These are phyloP conservation scores for Aplysina aerophoba DNA, from an alignment of 37 sponge, comb jelly and placozoan species.

Conservation along the genomic window DNA sequence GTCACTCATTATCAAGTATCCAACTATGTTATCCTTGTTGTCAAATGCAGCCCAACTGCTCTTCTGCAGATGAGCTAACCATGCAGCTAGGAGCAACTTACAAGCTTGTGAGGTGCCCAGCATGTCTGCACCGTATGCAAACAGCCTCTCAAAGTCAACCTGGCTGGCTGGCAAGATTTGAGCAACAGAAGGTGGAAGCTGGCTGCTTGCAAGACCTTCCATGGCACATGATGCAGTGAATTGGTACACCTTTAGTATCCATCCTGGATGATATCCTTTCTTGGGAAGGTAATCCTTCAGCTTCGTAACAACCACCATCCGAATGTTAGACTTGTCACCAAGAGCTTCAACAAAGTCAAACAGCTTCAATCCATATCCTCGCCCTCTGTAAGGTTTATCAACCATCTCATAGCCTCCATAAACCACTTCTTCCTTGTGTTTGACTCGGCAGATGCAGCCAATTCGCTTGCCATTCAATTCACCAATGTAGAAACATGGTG, in stretches of 20 bases:
- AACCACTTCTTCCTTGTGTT: background rate
- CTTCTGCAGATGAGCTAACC: background rate
- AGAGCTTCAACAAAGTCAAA: background rate
- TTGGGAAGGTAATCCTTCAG: background rate
- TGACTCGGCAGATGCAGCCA: slow-evolving; percentile 7
- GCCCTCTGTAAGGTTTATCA: slow-evolving; percentile 7
- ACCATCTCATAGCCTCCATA: slow-evolving; percentile 17
- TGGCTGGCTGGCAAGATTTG: background rate
- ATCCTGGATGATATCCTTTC: background rate
- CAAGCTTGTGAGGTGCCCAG: background rate
- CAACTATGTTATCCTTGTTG: slow-evolving; percentile 8
- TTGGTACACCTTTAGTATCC: background rate
- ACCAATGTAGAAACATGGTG: slow-evolving; percentile 4
- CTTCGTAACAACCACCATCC: background rate
- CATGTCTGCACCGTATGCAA: slow-evolving; percentile 7
- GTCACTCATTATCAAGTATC: slow-evolving; percentile 10
- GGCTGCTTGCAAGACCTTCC: background rate
- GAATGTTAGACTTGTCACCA: background rate
- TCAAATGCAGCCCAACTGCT: background rate
- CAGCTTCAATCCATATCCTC: slow-evolving; percentile 3
- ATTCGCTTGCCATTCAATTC: slow-evolving; percentile 21
- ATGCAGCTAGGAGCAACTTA: background rate
- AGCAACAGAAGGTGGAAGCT: background rate
- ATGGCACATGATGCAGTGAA: background rate
- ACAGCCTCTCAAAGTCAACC: background rate